Conservation (phyloP, 2,797 vertebrate genomes). For the Eutrigla gurnardus region DNA sequence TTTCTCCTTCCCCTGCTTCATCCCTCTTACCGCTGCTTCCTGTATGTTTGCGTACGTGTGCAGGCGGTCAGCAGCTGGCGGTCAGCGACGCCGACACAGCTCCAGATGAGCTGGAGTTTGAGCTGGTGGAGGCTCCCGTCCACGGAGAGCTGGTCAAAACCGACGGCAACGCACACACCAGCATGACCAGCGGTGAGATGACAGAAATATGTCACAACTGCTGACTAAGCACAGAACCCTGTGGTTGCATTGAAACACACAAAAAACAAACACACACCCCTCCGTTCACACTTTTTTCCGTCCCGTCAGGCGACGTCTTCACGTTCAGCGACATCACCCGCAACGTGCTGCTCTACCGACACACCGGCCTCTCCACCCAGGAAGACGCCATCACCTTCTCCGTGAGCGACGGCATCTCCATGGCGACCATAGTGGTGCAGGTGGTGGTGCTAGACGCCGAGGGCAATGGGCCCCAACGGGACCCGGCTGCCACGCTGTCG, state of each 20-base stretch:
- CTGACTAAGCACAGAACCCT: background rate
- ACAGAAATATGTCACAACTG: background rate
- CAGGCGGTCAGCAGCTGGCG: slow-evolving; percentile 89
- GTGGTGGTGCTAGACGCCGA: slow-evolving; percentile 84
- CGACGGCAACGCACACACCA: slow-evolving; percentile 38
- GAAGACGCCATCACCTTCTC: slow-evolving; percentile 92
- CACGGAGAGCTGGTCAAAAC: slow-evolving; percentile 87
- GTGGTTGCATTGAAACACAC: background rate
- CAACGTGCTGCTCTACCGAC: slow-evolving; percentile 89
- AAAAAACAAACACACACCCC: background rate
- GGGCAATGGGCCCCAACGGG: slow-evolving; percentile 79
- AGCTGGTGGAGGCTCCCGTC: slow-evolving; percentile 89
- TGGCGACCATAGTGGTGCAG: slow-evolving; percentile 83
- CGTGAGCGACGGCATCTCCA: slow-evolving; percentile 89
- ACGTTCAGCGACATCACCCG: slow-evolving; percentile 90
- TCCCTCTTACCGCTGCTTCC: background rate
- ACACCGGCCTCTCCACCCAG: slow-evolving; percentile 83
- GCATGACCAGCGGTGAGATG: slow-evolving; percentile 71
- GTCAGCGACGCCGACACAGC: slow-evolving; percentile 86
- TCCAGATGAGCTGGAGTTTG: slow-evolving; percentile 92
- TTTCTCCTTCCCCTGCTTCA: slow-evolving; percentile 10
- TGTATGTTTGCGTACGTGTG: slow-evolving; percentile 34
- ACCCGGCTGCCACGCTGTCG: slow-evolving; percentile 82
- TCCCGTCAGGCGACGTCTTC: slow-evolving; percentile 89
- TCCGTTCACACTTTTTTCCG: background rate